These are phyloP conservation scores for Brienomyrus longianalis DNA, from an alignment of 2,113 vertebrate species.

Conservation along the genomic window DNA sequence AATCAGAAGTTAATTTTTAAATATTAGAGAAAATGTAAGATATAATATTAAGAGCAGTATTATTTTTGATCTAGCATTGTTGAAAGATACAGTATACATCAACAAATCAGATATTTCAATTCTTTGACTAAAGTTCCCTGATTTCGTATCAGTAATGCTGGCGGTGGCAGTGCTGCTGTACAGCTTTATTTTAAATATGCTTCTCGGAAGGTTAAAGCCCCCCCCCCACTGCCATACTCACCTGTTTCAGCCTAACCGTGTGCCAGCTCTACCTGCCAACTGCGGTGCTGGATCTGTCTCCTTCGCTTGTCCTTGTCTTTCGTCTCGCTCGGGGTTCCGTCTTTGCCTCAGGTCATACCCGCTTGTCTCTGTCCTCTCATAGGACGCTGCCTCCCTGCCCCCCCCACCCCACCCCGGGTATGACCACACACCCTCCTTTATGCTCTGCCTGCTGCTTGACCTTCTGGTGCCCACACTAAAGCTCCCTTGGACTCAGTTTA, in stretches of 20 bases:
- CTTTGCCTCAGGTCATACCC: not conserved
- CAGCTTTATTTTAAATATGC: not conserved
- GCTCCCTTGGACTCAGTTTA: not conserved
- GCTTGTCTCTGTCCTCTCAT: not conserved
- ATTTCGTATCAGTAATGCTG: too few relatives aligned
- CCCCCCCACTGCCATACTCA: not conserved
- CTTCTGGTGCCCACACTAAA: not conserved
- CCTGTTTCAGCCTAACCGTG: constrained; percentile 26
- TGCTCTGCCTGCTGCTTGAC: not conserved
- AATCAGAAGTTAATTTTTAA: not conserved
- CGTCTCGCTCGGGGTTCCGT: not conserved
- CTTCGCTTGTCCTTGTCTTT: constrained; percentile 23
- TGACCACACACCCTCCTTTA: not conserved
- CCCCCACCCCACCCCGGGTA: not conserved
- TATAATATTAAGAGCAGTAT: not conserved
- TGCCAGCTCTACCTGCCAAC: not conserved
- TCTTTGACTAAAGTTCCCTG: not conserved
- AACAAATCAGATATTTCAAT: not conserved
- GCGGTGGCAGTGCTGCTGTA: not conserved
- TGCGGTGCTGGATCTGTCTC: not conserved
- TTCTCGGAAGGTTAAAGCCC: too few relatives aligned
- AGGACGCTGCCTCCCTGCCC: not conserved
- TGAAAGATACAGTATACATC: not conserved
- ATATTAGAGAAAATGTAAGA: not conserved
- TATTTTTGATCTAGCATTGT: not conserved